Conservation (phyloP, 2,888 invertebrate genomes). For the Nemotelus nigrinus region DNA sequence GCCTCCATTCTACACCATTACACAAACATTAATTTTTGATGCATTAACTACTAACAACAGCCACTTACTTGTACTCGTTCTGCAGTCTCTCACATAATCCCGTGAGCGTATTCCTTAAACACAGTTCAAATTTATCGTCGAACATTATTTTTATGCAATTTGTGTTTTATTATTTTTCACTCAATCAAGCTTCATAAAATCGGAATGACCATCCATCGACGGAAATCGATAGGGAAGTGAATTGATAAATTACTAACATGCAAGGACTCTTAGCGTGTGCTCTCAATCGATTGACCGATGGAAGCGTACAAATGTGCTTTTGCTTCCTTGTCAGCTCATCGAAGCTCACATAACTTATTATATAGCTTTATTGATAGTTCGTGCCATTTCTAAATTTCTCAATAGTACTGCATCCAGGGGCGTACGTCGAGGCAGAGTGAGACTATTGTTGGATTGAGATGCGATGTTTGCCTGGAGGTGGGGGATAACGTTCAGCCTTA, state of each 20-base stretch:
- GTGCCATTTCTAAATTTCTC: constrained; percentile 37
- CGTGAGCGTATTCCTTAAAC: background rate
- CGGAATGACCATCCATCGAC: constrained; percentile 38
- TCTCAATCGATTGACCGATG: constrained; percentile 42
- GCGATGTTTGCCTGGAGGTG: background rate
- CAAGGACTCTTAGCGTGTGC: constrained; percentile 39
- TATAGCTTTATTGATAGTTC: constrained; percentile 43
- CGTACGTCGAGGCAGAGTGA: background rate
- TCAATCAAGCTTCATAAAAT: constrained; percentile 48
- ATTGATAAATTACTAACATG: constrained; percentile 47
- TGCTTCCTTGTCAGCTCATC: constrained; percentile 34
- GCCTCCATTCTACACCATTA: too few relatives aligned
- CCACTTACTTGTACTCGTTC: background rate
- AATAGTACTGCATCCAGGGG: constrained; percentile 24
- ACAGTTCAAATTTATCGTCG: constrained; percentile 42
- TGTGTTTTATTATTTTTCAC: constrained; percentile 48
- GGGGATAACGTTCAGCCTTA: constrained; percentile 2
- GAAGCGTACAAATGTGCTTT: constrained; percentile 3
- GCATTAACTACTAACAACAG: too few relatives aligned
- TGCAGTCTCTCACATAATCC: constrained; percentile 1
- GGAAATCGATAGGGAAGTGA: constrained; percentile 31
- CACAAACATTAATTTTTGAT: too few relatives aligned
- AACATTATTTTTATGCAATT: constrained; percentile 46
- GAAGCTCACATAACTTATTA: constrained; percentile 38
- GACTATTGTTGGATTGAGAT: background rate